phyloP scores from a whole-genome alignment of 2,113 vertebrate species.

The Myrmophylax atrothorax region DNA sequence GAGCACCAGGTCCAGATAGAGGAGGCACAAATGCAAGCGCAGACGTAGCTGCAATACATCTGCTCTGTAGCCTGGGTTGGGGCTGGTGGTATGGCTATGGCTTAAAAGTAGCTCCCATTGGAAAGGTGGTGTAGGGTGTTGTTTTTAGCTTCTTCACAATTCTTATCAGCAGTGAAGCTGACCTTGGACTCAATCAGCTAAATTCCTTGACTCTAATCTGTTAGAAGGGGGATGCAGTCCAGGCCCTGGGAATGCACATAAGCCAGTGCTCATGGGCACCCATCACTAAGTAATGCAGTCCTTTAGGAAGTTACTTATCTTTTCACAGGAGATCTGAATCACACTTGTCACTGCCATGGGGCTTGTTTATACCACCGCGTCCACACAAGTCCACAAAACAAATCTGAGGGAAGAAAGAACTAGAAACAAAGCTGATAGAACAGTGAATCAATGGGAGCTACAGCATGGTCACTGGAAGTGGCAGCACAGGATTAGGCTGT shows the following conservation, averaged over 20 bases:
- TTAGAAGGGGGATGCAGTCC: neutral
- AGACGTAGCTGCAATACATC: neutral
- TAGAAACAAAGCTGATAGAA: neutral
- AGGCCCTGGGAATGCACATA: no score
- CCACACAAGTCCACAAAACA: neutral
- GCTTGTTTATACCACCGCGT: neutral
- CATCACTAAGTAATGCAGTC: rapidly evolving
- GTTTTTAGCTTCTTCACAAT: neutral
- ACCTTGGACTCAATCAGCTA: neutral
- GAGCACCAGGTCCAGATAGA: neutral
- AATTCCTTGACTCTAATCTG: neutral
- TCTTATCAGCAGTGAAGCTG: neutral
- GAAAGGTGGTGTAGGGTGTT: neutral
- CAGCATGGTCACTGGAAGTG: neutral
- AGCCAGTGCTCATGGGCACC: rapidly evolving
- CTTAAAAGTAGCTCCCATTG: neutral
- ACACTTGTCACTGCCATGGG: neutral
- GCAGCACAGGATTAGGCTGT: neutral
- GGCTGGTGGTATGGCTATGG: rapidly evolving
- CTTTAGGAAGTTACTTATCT: neutral
- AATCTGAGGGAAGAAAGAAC: neutral
- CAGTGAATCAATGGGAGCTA: neutral
- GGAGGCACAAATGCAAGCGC: neutral
- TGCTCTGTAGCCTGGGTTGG: rapidly evolving
- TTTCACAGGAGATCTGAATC: neutral